Evolutionary conservation across 2,113 vertebrate genomes (phyloP), one percentile per base, ranked within the genome.

Genomic region (Catagonus wagneri): DNA sequence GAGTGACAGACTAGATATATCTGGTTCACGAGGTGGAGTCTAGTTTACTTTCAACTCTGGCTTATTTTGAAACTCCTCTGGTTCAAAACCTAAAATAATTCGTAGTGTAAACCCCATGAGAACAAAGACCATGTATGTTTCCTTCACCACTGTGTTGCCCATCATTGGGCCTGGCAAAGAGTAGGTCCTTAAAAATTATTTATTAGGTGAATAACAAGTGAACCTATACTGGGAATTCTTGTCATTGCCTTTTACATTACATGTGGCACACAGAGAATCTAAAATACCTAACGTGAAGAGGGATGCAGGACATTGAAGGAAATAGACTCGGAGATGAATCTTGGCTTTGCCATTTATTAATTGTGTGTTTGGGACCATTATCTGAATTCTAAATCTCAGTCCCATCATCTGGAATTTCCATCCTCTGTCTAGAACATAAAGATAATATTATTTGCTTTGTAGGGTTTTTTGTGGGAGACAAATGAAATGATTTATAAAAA

Each of bases 401-500:
- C 60, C 2, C n/a, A 2, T 79, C 54, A 68, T 79, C 16, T 71
- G 52, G 20, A 90, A 65, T 7, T 61, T 81, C 34, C 32, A 83
- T 60, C 52, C 56, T 72, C 15, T 79, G n/a, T 14, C 58, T 93
- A 14, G 20, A 36, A 69, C 3, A 54, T 29, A 90, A 93, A 90
- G 54, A 54, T 13, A 72, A 17, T 27, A 74, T 78, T 71, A 80
- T 7, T 89, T 54, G 34, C 32, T 84, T 97, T 50, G 44, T 10
- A 71, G 9, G 23, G 27, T 56, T 90, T 44, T 89, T 89, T 78
- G 72, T 81, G 83, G 27, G 32, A 93, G 66, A 34, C 89, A 90
- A 97, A 93, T 90, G n/a, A 89, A 29, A 29, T 78, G 89, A 86
- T 84, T 14, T 61, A 50, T 58, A 71, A 88, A 92, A 93, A 71